Conservation (phyloP, 2,113 vertebrate species). For the Ciconia stormi region DNA sequence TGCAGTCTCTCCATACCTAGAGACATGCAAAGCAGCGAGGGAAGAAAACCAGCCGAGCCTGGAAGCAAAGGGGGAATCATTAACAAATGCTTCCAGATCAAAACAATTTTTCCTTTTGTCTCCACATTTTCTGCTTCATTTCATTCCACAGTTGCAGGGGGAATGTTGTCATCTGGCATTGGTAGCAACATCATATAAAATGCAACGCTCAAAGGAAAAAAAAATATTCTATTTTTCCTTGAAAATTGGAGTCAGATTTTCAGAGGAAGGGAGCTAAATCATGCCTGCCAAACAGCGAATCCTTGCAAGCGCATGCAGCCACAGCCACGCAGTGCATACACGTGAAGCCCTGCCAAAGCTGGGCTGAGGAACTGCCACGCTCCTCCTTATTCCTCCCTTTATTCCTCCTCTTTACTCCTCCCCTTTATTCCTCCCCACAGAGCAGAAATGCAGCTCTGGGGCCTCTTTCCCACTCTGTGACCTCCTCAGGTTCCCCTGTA, state of each 20-base stretch:
- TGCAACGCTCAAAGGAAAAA: neutral
- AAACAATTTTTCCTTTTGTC: slow-evolving; percentile 1
- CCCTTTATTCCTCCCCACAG: neutral
- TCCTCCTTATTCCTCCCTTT: neutral
- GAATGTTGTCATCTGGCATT: slow-evolving; percentile 15
- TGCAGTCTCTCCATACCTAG: neutral
- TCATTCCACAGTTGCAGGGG: neutral
- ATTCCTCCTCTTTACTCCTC: neutral
- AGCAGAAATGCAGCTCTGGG: neutral
- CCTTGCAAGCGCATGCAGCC: neutral
- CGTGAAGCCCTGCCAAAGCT: neutral
- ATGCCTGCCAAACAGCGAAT: neutral
- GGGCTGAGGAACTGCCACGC: neutral
- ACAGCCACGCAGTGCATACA: neutral
- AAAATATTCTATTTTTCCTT: neutral
- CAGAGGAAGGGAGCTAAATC: neutral
- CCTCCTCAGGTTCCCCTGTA: neutral
- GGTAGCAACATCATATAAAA: neutral
- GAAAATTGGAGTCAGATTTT: slow-evolving; percentile 48
- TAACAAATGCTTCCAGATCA: slow-evolving; percentile 21
- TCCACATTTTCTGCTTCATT: slow-evolving; percentile 25
- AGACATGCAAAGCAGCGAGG: neutral
- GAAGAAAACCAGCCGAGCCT: neutral
- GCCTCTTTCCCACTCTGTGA: neutral
- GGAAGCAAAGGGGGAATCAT: neutral